Evolutionary conservation across 2,888 invertebrate genomes (phyloP), one percentile per base, ranked within the genome.

Genomic region (Endotricha flammealis): DNA sequence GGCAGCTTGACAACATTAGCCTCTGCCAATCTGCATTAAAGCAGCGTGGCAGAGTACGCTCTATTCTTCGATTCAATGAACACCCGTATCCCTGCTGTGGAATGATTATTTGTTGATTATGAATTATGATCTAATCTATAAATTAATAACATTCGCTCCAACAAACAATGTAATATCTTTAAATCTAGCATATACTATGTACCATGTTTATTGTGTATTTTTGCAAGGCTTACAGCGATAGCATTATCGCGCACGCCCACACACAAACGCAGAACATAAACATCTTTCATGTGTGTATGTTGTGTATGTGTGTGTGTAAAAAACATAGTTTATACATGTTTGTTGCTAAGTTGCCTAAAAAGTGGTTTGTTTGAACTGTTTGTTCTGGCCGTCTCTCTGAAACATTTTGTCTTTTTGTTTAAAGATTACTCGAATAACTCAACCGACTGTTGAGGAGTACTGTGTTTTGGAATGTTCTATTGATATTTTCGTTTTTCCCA

Each of bases 141-240:
- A n/a, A n/a, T n/a, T n/a, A n/a, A n/a, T n/a, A n/a, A n/a, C n/a
- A n/a, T n/a, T n/a, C n/a, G n/a, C n/a, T n/a, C n/a, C n/a, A 12
- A 22, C 12, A 11, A 12, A 31, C 31, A 20, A 22, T 20, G 12
- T 2, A 12, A 6, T 8, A 25, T 33, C 10, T 25, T 25, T 9
- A 10, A 4, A 5, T 16, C 17, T 25, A 8, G 11, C 58, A 41
- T 60, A 50, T 55, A 61, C 70, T 67, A 33, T 39, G 43, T 20
- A 13, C 22, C 35, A 41, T 74, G 71, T 81, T 82, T 83, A 74
- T 83, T 85, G 80, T 85, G 73, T 85, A 81, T 83, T 85, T 85
- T 85, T 76, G 85, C 83, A 80, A 85, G 80, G 73, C 74, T 68
- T 64, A 57, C 44, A 50, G 58, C 79, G 85, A 85, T 85, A 83